Conservation (phyloP, 2,113 vertebrate species). For the Rhizomys pruinosus region DNA sequence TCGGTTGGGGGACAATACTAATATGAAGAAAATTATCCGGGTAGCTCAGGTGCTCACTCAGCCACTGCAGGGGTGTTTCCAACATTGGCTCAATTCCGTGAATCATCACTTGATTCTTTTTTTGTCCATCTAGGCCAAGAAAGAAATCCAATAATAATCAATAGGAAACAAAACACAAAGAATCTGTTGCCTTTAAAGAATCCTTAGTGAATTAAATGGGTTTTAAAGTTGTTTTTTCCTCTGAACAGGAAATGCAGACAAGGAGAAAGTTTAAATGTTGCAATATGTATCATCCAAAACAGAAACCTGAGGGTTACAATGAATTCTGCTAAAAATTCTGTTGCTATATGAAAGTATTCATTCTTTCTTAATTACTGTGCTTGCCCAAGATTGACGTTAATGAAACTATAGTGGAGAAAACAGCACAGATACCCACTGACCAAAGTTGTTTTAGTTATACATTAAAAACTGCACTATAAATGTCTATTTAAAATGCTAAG, state of each 20-base stretch:
- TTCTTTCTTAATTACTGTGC: constrained; percentile 77
- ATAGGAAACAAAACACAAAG: constrained; percentile 64
- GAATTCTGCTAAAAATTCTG: constrained; percentile 81
- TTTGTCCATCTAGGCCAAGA: constrained; percentile 92
- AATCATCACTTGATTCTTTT: constrained; percentile 95
- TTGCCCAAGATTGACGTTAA: constrained; percentile 72
- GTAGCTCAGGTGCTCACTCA: constrained; percentile 98
- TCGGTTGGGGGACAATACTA: constrained; percentile 92
- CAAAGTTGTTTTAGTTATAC: constrained; percentile 68
- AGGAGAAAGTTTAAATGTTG: constrained; percentile 82
- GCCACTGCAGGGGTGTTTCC: constrained; percentile 98
- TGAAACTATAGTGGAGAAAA: constrained; percentile 71
- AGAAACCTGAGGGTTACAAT: constrained; percentile 82
- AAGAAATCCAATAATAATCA: constrained; percentile 83
- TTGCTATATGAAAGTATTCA: constrained; percentile 79
- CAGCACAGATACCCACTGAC: constrained; percentile 70
- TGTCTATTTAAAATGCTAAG: constrained; percentile 35
- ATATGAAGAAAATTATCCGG: constrained; percentile 99
- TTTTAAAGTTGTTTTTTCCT: constrained; percentile 51
- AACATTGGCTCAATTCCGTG: constrained; percentile 98
- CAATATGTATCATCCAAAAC: constrained; percentile 75
- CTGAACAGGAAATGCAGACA: constrained; percentile 76
- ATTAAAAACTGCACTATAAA: constrained; percentile 58
- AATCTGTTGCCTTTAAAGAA: constrained; percentile 55
- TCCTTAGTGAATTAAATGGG: constrained; percentile 64